Evolutionary conservation across 2,113 vertebrate species (phyloP).

Genomic region (Junco hyemalis): DNA sequence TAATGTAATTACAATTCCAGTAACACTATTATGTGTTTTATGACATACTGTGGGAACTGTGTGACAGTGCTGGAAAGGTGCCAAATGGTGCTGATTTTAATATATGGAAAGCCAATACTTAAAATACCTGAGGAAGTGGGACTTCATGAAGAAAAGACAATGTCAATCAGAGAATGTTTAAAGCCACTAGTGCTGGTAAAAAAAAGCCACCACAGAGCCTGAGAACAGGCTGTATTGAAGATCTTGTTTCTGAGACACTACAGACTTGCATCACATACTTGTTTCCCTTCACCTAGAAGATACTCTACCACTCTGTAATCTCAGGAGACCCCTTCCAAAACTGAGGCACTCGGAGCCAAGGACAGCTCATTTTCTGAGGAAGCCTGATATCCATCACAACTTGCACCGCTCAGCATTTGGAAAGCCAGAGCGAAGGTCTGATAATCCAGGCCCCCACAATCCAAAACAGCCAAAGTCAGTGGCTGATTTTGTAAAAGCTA

Average conservation of each 20-base stretch:
- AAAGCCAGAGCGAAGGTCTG: background rate
- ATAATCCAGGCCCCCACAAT: background rate
- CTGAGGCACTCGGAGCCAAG: background rate
- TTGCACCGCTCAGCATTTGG: rapidly evolving
- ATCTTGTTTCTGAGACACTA: background rate
- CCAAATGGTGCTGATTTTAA: background rate
- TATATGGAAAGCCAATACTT: background rate
- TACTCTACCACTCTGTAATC: background rate
- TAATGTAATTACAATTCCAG: background rate
- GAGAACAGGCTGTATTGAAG: background rate
- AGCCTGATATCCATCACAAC: background rate
- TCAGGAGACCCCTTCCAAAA: background rate
- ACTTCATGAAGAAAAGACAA: background rate
- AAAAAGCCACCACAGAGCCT: background rate
- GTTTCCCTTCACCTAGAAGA: background rate
- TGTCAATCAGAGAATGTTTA: rapidly evolving
- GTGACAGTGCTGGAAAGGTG: background rate
- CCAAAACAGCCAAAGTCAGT: background rate
- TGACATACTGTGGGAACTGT: background rate
- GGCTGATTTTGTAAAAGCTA: background rate
- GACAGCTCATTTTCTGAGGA: rapidly evolving
- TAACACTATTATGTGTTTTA: rapidly evolving
- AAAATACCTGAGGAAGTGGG: background rate
- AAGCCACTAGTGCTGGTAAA: background rate
- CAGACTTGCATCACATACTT: background rate